These are phyloP conservation scores for Temnothorax rugatulus DNA, from an alignment of 2,888 invertebrate genomes.

Conservation along the genomic window DNA sequence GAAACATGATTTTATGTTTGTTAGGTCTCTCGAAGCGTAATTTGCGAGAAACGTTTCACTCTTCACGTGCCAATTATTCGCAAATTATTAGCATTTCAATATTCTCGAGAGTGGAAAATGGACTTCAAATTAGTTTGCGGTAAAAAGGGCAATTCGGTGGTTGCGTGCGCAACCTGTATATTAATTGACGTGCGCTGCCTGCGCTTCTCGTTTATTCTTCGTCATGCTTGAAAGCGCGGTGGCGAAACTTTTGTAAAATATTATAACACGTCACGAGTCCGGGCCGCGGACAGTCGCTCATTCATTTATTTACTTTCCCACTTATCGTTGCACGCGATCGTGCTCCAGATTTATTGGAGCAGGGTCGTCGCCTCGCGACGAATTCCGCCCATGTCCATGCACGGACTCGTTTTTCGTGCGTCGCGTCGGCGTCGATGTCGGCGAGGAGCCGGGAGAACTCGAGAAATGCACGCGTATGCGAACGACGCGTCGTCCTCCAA, in stretches of 20 bases:
- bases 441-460: slow-evolving; percentile 19
- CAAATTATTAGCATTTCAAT: not conserved
- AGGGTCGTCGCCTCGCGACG: slow-evolving; percentile 50
- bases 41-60: not conserved
- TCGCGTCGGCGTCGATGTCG: not conserved
- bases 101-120: not conserved
- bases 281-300: slow-evolving; percentile 25
- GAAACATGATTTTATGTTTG: not conserved
- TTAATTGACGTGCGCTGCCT: slow-evolving; percentile 6
- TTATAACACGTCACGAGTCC: slow-evolving; percentile 35
- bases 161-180: not conserved
- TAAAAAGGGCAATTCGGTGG: not conserved
- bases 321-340: slow-evolving; percentile 48
- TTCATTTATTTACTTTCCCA: slow-evolving; percentile 55
- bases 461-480: not conserved
- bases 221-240: slow-evolving; percentile 18
- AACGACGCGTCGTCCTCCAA: slow-evolving; percentile 18
- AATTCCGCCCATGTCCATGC: slow-evolving; percentile 37
- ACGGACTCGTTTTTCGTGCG: slow-evolving; percentile 32
- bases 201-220: slow-evolving; percentile 37
- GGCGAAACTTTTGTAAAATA: slow-evolving; percentile 50
- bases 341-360: slow-evolving; percentile 60
- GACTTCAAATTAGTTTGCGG: not conserved
- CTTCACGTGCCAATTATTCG: not conserved
- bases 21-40: too few relatives aligned